Evolutionary conservation across 1,140 invertebrate genomes (phyloP), one percentile per base, ranked within the genome.

Genomic region (Aphis craccivora): DNA sequence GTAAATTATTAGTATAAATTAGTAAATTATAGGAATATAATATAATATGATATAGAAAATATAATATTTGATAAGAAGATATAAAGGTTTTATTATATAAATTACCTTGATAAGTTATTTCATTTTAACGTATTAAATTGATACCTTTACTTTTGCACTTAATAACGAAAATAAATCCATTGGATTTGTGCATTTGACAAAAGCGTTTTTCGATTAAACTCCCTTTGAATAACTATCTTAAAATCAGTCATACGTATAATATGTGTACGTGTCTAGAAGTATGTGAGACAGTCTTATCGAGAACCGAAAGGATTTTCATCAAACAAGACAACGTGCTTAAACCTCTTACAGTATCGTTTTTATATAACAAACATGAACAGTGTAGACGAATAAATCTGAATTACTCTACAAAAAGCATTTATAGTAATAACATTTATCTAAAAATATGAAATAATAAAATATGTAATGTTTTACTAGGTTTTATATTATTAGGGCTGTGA

Each of bases 311-410:
- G 43, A 51, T 92, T 92, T 83, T 83, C 67, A 48, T 23, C 90
- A 81, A 92, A 92, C 90, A 92, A 92, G 76, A 51, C 43, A 35
- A 92, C 90, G 67, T 48, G 90, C 90, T 92, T 92, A 92, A 92
- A 51, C 90, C 90, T 83, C 22, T 25, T 51, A 14, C 20, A 40
- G 67, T 67, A 67, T 90, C 23, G 53, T 90, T 90, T 60, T 67
- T 55, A 40, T 89, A 89, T 9, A 40, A n/a, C 40, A 89, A 89
- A 89, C 48, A 89, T 45, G 20, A 76, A 76, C 11, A n/a, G 87
- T 23, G n/a, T 45, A 89, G 4, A 55, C 35, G 43, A 86, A 45
- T 25, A 86, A 86, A n/a, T 55, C n/a, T 55, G 6, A 55, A 37
- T 37, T 22, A 89, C 35, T 2, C 14, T 0, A 25, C 4, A 89